Evolutionary conservation across 1,140 invertebrate species (phyloP).

Genomic region (Tribolium castaneum): DNA sequence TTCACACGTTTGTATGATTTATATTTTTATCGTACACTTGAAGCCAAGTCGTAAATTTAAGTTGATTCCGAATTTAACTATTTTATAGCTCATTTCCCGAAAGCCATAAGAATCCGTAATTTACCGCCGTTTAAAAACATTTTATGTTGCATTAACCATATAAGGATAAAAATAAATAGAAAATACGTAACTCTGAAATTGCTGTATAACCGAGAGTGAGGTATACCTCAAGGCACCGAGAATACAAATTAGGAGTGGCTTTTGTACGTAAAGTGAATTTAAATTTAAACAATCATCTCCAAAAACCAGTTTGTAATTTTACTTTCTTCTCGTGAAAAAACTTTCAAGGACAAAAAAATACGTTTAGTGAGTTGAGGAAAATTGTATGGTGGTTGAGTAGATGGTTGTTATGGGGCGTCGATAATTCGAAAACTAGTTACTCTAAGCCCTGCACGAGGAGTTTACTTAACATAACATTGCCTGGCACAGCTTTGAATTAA

Average conservation of each 20-base stretch:
- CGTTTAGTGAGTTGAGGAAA: too few relatives aligned
- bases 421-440: slow-evolving; percentile 57
- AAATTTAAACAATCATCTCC: not conserved
- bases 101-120: not conserved
- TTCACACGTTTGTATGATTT: not conserved
- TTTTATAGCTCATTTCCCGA: not conserved
- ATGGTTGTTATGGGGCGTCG: slow-evolving; percentile 1
- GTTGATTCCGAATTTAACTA: not conserved
- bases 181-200: not conserved
- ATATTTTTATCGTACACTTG: not conserved
- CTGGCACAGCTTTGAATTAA: slow-evolving; percentile 59
- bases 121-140: not conserved
- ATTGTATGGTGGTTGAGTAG: not conserved
- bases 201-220: not conserved
- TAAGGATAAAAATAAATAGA: not conserved
- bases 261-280: not conserved
- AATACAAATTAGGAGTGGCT: not conserved
- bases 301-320: not conserved
- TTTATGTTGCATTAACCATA: not conserved
- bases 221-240: not conserved
- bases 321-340: too few relatives aligned
- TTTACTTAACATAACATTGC: slow-evolving; percentile 61
- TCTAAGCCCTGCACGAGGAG: slow-evolving; percentile 54
- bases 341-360: too few relatives aligned
- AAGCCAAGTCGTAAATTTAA: not conserved